phyloP scores from a whole-genome alignment of 2,888 invertebrate species.

The Pseudeuparius sepicola region DNA sequence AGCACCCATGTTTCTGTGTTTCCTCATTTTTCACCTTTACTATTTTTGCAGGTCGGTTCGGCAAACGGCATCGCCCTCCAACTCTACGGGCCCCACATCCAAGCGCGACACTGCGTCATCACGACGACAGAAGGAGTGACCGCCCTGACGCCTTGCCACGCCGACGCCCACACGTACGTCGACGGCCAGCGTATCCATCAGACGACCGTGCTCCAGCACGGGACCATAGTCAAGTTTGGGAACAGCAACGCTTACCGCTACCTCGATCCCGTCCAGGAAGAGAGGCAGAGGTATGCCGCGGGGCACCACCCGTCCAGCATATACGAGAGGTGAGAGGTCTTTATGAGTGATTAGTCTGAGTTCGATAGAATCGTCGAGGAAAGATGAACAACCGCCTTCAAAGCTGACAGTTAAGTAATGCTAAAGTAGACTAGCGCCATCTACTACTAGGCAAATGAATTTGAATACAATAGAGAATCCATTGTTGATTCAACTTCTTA shows the following conservation, averaged over 20 bases:
- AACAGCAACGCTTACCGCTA: conserved; percentile 71
- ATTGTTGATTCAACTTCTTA: no score
- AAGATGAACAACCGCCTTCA: no score
- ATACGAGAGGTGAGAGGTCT: conserved; percentile 69
- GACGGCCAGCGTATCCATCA: conserved; percentile 88
- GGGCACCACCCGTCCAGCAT: conserved; percentile 52
- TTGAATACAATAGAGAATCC: no score
- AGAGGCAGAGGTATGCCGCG: conserved; percentile 61
- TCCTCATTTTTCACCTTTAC: no score
- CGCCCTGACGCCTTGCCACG: conserved; percentile 84
- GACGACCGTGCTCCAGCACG: conserved; percentile 83
- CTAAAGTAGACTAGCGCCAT: no score
- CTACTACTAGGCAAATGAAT: no score
- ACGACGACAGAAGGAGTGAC: conserved; percentile 86
- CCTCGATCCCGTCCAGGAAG: conserved; percentile 74
- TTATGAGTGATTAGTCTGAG: neutral
- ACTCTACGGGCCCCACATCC: conserved; percentile 82
- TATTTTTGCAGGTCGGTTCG: conserved; percentile 55
- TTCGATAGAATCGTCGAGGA: neutral
- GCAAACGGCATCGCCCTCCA: conserved; percentile 72
- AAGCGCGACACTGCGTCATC: conserved; percentile 90
- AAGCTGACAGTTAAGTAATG: no score
- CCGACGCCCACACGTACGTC: conserved; percentile 90
- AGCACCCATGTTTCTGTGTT: no score
- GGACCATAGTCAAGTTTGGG: conserved; percentile 76